A percentile compares a stretch with the other conserved stretches of the same genome.
Conservation (phyloP, 2,797 vertebrate species). For the Melopsittacus undulatus region DNA sequence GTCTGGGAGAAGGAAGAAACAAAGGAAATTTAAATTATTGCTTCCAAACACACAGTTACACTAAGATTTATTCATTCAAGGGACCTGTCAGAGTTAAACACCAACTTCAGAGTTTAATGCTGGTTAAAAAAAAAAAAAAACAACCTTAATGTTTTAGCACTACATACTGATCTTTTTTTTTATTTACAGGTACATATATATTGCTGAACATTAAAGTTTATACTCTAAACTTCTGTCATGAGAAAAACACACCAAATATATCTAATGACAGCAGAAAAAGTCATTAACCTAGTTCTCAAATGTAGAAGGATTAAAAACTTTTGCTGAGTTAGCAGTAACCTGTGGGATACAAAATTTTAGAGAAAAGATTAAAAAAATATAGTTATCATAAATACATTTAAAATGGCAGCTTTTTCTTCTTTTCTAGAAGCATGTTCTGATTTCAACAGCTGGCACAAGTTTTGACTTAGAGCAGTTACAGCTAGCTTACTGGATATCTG, state of each 20-base stretch:
- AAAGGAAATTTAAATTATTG: not conserved
- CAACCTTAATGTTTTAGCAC: not conserved
- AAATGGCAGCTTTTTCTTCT: accelerated
- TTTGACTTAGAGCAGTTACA: not conserved
- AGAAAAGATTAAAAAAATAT: not conserved
- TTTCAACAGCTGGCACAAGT: not conserved
- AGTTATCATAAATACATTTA: not conserved
- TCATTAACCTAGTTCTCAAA: not conserved
- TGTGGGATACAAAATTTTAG: not conserved
- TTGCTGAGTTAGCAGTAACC: not conserved
- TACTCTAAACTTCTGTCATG: not conserved
- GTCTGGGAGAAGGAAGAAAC: not conserved
- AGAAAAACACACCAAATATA: not conserved
- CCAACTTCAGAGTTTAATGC: not conserved
- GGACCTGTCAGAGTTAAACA: not conserved
- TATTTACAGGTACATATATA: not conserved
- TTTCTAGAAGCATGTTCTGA: not conserved
- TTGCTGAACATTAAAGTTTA: not conserved
- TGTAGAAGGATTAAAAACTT: not conserved
- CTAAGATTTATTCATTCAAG: not conserved
- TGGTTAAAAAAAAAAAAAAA: not conserved
- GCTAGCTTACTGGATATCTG: not conserved
- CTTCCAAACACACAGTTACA: not conserved
- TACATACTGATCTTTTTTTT: no score
- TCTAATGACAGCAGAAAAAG: not conserved